Conservation (phyloP, 2,113 vertebrate species). For the Lophochroa leadbeateri region DNA sequence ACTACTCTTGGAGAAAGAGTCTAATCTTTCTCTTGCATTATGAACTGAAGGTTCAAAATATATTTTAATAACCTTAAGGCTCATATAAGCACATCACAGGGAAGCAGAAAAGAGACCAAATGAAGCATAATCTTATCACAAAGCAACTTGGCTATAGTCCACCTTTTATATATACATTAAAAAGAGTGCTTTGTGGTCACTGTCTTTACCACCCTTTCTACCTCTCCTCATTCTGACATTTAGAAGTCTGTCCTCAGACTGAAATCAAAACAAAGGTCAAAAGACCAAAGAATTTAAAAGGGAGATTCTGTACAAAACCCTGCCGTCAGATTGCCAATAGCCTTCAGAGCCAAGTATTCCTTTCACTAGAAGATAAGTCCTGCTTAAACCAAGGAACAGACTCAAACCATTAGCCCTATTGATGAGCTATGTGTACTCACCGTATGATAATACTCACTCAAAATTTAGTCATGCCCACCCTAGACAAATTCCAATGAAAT, state of each 20-base stretch:
- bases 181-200: background rate
- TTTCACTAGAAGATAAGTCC: background rate
- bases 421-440: background rate
- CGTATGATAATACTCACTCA: accelerated
- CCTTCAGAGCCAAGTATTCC: background rate
- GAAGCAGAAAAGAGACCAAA: slow-evolving; percentile 29
- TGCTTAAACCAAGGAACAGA: background rate
- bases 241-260: background rate
- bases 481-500: background rate
- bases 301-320: background rate
- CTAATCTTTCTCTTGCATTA: slow-evolving; percentile 4
- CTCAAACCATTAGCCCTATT: background rate
- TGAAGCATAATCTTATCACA: slow-evolving; percentile 37
- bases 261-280: slow-evolving; percentile 27
- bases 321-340: background rate
- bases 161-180: background rate
- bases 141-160: background rate
- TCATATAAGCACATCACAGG: background rate
- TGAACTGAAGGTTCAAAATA: slow-evolving; percentile 20
- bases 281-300: background rate
- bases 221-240: background rate
- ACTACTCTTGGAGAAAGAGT: background rate
- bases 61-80: slow-evolving; percentile 48
- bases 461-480: background rate
- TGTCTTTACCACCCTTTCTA: background rate